Conservation (phyloP, 2,797 vertebrate species). For the Cossypha caffra region DNA sequence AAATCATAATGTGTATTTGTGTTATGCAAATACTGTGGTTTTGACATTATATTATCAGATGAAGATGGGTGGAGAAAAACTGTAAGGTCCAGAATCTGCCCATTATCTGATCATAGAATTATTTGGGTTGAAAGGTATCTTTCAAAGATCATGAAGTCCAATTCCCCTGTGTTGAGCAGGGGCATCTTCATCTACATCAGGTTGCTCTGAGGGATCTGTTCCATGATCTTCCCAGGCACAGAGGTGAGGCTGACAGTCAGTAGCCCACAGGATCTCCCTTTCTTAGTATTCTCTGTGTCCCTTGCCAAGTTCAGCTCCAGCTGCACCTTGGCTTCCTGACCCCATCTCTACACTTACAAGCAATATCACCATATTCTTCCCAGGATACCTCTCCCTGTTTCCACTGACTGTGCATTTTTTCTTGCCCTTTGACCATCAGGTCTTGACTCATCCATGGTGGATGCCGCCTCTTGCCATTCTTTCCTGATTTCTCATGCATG, state of each 20-base stretch:
- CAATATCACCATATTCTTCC: neutral
- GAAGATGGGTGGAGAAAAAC: neutral
- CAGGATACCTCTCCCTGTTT: neutral
- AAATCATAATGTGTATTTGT: neutral
- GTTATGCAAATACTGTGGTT: neutral
- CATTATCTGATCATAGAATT: neutral
- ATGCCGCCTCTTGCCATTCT: neutral
- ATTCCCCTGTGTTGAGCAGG: neutral
- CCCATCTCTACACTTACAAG: neutral
- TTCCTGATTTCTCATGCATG: rapidly evolving
- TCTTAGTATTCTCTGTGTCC: neutral
- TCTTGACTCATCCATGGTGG: neutral
- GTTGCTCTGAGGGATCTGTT: neutral
- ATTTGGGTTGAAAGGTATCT: neutral
- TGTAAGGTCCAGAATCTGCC: neutral
- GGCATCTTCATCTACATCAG: neutral
- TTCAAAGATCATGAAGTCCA: neutral
- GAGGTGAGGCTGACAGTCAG: neutral
- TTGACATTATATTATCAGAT: neutral
- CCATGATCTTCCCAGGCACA: neutral
- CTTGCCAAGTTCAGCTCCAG: neutral
- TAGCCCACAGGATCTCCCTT: neutral
- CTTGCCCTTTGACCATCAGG: neutral
- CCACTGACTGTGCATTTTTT: neutral
- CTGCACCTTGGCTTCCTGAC: neutral